Percentiles rank a stretch among this genome's conserved stretches.
Conservation (phyloP, 2,888 invertebrate genomes). For the Trachelus iudaicus region DNA sequence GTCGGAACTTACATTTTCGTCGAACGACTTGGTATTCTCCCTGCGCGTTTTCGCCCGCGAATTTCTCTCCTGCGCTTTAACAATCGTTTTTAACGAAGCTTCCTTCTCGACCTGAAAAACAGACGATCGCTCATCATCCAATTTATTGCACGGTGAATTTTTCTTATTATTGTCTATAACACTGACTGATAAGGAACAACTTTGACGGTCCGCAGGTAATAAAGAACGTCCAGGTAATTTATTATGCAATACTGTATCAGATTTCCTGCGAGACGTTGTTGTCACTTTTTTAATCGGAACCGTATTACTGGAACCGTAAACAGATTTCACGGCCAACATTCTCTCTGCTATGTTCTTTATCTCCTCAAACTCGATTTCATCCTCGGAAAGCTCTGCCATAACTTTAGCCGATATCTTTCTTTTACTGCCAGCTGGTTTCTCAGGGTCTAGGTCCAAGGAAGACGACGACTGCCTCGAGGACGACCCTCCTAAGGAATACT, state of each 20-base stretch:
- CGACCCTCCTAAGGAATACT: neutral
- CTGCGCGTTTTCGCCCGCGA: neutral
- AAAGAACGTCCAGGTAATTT: neutral
- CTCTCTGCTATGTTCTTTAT: constrained; percentile 17
- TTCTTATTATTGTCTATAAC: neutral
- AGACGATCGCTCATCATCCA: constrained; percentile 18
- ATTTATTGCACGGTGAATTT: neutral
- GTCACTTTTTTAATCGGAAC: constrained; percentile 8
- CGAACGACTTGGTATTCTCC: constrained; percentile 1
- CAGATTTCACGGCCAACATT: constrained; percentile 21
- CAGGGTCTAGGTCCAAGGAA: neutral
- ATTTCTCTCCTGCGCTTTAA: neutral
- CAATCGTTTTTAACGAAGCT: constrained; percentile 3
- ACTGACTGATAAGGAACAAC: neutral
- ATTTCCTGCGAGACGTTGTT: neutral
- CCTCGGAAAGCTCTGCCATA: constrained; percentile 13
- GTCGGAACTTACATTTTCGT: constrained; percentile 8
- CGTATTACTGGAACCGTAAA: constrained; percentile 17
- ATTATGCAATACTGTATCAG: neutral
- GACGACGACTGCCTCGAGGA: neutral
- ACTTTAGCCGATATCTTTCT: neutral
- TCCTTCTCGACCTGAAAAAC: constrained; percentile 29
- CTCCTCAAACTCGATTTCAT: constrained; percentile 23
- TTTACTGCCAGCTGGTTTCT: neutral
- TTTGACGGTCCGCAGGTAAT: neutral